Evolutionary conservation across 1,140 invertebrate genomes (phyloP).

Genomic region (Anagrus nilaparvatae): DNA sequence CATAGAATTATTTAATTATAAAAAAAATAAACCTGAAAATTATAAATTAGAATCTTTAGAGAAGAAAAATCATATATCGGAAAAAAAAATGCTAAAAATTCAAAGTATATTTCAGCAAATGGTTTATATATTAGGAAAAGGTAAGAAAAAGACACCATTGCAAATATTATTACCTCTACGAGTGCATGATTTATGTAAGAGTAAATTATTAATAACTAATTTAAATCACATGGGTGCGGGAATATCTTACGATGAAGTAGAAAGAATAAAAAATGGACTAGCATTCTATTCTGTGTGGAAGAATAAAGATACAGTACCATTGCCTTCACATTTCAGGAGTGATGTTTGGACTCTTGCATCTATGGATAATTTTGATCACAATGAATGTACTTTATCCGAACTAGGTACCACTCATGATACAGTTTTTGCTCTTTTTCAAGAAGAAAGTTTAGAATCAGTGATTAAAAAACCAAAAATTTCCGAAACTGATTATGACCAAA

Average conservation of each 20-base stretch:
- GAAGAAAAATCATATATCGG: neutral
- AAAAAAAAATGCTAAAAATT: neutral
- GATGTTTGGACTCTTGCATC: conserved; percentile 12
- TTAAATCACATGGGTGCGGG: conserved; percentile 10
- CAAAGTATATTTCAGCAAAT: conserved; percentile 5
- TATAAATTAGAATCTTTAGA: neutral
- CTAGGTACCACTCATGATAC: conserved; percentile 14
- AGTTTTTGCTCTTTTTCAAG: conserved; percentile 12
- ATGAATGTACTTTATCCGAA: conserved; percentile 12
- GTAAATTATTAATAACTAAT: conserved; percentile 7
- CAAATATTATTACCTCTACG: conserved; percentile 7
- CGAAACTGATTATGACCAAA: neutral
- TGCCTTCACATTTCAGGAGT: conserved; percentile 15
- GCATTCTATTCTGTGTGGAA: conserved; percentile 5
- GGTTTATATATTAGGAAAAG: conserved; percentile 6
- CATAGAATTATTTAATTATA: neutral
- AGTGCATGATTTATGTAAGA: conserved; percentile 6
- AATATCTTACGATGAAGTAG: conserved; percentile 15
- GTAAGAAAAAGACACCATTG: conserved; percentile 9
- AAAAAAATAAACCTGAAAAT: neutral
- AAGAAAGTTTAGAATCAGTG: neutral
- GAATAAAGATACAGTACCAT: conserved; percentile 2
- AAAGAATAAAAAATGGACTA: conserved; percentile 10
- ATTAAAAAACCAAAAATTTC: neutral
- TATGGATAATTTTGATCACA: conserved; percentile 18